Evolutionary conservation across 1,140 invertebrate genomes (phyloP), one percentile per base, ranked within the genome.

Genomic region (Bombus confusus): DNA sequence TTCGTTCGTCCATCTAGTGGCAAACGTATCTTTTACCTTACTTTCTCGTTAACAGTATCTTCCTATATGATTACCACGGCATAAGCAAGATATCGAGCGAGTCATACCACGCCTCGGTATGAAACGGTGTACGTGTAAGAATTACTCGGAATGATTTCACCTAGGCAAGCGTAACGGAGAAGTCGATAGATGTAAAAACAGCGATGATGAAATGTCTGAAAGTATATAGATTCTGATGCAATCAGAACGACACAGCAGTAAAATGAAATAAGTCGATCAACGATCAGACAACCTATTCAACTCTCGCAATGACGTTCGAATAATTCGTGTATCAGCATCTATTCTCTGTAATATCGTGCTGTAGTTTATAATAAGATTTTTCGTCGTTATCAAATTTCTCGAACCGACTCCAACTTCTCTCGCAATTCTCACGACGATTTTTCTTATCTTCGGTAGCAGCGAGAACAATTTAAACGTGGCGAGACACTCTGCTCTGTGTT

Each of bases 101-200:
- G 18, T 39, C 34, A 71, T 39, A 39, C 8, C 22, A 15, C 3
- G 3, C 39, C 22, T 39, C 22, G 10, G 22, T 28, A 22, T 13
- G 22, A n/a, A 3, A 62, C 57, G 59, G 59, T 66, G 5, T 1
- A 31, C 2, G 15, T 9, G n/a, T 15, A 15, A 43, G 28, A n/a
- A 43, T 43, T 41, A 25, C 12, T 31, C 57, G 69, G 69, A 73
- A 81, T 62, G 57, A 72, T n/a, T 81, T 73, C 69, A 34, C 31
- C 25, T 39, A 62, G 28, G 57, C 12, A 34, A 28, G 4, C n/a
- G 8, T 15, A n/a, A 39, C 34, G 28, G 22, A 73, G n/a, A 37
- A 81, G 73, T 81, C 80, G 57, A 81, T 81, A 81, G 52, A 22
- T 37, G n/a, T 22, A 34, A 37, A 73, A 72, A n/a, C 71, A 37